Evolutionary conservation across 2,797 vertebrate genomes (phyloP), one percentile per base, ranked within the genome.

Genomic region (Poeciliopsis presidionis): DNA sequence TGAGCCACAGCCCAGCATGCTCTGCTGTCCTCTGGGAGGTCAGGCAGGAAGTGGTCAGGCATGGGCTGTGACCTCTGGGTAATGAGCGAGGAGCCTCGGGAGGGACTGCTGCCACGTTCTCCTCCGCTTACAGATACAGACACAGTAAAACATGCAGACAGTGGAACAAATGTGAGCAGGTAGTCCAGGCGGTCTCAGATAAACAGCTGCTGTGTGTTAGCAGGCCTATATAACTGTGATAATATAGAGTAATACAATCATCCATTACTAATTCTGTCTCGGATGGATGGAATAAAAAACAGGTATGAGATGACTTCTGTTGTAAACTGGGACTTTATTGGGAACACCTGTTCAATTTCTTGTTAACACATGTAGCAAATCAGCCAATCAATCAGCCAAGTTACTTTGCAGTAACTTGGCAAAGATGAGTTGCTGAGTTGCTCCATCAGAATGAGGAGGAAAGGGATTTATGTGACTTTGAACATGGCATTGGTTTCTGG

Each of bases 1-100:
- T 89, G 90, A 91, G 91, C 91, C 89, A 81, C 79, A 83, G 89
- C 93, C 88, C 91, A 94, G 93, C 89, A 83, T 93, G 92, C 83
- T 86, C 77, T 86, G 88, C 83, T 88, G 80, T 93, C 89, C 88
- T 86, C 85, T 78, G 83, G 92, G 92, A 90, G 92, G 91, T 92
- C 90, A 89, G 90, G 86, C 91, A 94, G 93, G 94, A 95, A 94
- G 92, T 91, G 88, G 89, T 85, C 84, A 91, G 90, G 91, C 89
- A 84, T 92, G 90, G 90, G 91, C 91, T 92, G 79, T 94, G 92
- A 94, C 93, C 92, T 93, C 89, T 91, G 93, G 89, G 93, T 94
- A 95, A 95, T 92, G 90, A 94, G 90, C 80, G n/a, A 86, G 77
- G 80, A 86, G 85, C 87, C 84, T 90, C 77, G 73, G 47, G 77